These are phyloP conservation scores for Chironomus tepperi DNA, from an alignment of 1,140 invertebrate genomes.

Conservation along the genomic window DNA sequence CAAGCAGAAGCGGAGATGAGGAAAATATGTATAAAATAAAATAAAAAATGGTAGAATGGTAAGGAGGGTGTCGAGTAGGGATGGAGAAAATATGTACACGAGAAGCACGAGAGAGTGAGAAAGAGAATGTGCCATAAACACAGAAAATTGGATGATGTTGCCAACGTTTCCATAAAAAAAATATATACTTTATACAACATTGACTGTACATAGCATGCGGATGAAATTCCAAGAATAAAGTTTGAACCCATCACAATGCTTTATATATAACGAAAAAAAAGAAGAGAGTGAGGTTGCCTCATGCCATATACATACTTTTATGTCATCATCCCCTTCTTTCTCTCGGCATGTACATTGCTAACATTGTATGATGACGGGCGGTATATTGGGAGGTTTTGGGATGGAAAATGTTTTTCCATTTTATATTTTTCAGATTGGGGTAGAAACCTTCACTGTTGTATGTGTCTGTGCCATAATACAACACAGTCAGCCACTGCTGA, in stretches of 20 bases:
- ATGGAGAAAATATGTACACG: background rate
- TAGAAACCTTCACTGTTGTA: background rate
- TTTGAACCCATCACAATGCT: background rate
- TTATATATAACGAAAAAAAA: background rate
- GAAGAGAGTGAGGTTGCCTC: background rate
- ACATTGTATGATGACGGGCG: background rate
- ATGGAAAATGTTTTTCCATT: too few relatives aligned
- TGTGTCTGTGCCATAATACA: background rate
- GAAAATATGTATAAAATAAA: background rate
- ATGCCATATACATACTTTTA: background rate
- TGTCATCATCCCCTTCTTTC: background rate
- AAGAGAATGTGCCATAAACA: conserved; percentile 22
- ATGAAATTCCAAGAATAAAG: background rate
- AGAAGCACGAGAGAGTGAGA: background rate
- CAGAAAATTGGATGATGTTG: conserved; percentile 15
- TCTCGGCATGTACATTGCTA: background rate
- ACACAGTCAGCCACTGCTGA: too few relatives aligned
- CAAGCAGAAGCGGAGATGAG: background rate
- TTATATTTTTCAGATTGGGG: background rate
- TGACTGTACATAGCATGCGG: background rate
- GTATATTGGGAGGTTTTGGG: background rate
- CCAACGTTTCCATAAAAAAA: conserved; percentile 12
- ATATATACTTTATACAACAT: background rate
- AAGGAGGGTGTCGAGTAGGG: background rate
- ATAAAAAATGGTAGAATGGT: background rate